A percentile compares a stretch with the other conserved stretches of the same genome.
Evolutionary conservation across 1,140 invertebrate species (phyloP).

Genomic region (Macrobrachium nipponense): DNA sequence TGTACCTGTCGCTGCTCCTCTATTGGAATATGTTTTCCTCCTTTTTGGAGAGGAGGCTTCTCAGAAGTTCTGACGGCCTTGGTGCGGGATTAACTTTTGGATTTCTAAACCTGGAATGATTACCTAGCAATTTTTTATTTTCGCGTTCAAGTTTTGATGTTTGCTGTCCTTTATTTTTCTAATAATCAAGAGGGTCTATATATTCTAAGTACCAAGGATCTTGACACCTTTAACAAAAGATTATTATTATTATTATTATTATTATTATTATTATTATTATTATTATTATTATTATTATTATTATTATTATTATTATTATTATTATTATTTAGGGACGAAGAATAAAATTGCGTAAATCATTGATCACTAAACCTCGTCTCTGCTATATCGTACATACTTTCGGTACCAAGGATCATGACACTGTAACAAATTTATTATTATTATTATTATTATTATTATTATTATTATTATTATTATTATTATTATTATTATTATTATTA

Average conservation of each 20-base stretch:
- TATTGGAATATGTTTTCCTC: no score
- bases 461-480: neutral
- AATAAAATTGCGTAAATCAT: no score
- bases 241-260: no score
- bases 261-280: neutral
- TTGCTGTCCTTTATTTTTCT: no score
- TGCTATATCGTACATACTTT: no score
- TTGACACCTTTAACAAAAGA: neutral
- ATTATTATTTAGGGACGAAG: neutral
- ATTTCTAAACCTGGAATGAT: neutral
- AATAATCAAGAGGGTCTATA: neutral
- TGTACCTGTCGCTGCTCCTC: no score
- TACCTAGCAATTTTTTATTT: no score
- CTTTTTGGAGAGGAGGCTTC: no score
- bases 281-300: neutral
- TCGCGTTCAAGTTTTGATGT: no score
- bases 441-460: neutral
- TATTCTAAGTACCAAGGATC: neutral
- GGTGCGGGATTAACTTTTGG: neutral
- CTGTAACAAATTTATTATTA: no score
- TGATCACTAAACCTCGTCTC: no score
- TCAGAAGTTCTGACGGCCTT: no score
- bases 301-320: conserved; percentile 7
- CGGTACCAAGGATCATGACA: neutral
- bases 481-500: conserved; percentile 7